Conservation (phyloP, 1,140 invertebrate species). For the Chrysopa pallens region DNA sequence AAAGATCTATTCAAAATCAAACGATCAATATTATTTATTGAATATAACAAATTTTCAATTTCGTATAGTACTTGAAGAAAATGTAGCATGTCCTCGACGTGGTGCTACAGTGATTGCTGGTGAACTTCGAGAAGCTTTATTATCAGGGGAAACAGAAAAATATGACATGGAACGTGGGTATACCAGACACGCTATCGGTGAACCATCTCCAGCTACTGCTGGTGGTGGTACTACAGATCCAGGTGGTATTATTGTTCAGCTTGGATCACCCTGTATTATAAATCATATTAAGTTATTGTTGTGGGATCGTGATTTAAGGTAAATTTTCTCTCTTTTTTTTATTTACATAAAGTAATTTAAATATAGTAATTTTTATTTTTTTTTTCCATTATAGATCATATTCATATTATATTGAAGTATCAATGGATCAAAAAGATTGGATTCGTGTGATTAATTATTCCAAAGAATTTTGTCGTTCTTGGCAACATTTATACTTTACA, state of each 20-base stretch:
- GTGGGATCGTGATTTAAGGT: constrained; percentile 87
- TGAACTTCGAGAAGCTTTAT: constrained; percentile 67
- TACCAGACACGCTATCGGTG: constrained; percentile 81
- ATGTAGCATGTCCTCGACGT: constrained; percentile 62
- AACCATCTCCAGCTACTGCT: constrained; percentile 22
- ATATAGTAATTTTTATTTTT: neutral
- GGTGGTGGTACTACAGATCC: constrained; percentile 25
- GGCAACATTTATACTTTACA: constrained; percentile 90
- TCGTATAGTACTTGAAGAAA: constrained; percentile 66
- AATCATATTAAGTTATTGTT: constrained; percentile 86
- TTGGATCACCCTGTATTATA: constrained; percentile 76
- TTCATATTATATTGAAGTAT: constrained; percentile 93
- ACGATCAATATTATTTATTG: too few species aligned
- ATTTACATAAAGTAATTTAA: too few species aligned
- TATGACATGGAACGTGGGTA: constrained; percentile 89
- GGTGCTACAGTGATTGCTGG: constrained; percentile 71
- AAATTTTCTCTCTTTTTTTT: constrained; percentile 5
- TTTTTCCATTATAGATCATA: constrained; percentile 49
- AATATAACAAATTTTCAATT: constrained; percentile 2
- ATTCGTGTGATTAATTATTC: constrained; percentile 81
- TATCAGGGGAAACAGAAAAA: constrained; percentile 72
- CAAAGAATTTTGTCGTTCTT: constrained; percentile 81
- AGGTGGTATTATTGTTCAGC: constrained; percentile 71
- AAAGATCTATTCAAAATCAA: neutral
- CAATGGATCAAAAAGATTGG: constrained; percentile 93